Evolutionary conservation across 2,888 invertebrate species (phyloP).

Genomic region (Galerucella pusilla): DNA sequence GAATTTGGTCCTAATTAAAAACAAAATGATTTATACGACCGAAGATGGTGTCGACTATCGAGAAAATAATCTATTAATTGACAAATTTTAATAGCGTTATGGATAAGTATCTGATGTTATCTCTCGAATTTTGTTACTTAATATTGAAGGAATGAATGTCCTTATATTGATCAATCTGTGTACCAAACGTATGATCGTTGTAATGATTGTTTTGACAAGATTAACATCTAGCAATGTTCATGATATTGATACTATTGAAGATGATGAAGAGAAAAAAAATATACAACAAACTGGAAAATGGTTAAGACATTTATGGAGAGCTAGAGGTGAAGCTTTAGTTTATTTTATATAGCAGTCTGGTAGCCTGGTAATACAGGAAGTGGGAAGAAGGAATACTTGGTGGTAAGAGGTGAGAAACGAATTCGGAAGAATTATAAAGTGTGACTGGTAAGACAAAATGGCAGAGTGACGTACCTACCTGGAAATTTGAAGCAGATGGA

Average conservation of each 20-base stretch:
- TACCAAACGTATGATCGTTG: constrained; percentile 5
- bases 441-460: too few relatives aligned
- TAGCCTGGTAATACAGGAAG: too few relatives aligned
- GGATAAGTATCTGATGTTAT: constrained; percentile 25
- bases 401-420: too few relatives aligned
- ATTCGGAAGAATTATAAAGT: too few relatives aligned
- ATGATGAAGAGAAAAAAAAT: too few relatives aligned
- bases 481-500: too few relatives aligned
- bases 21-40: constrained; percentile 42
- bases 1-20: constrained; percentile 43
- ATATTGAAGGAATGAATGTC: constrained; percentile 19
- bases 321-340: too few relatives aligned
- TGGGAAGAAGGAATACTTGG: too few relatives aligned
- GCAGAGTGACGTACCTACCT: too few relatives aligned
- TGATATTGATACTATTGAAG: not conserved
- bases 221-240: not conserved
- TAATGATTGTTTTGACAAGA: constrained; percentile 15
- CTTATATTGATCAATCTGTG: constrained; percentile 7
- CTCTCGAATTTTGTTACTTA: constrained; percentile 6
- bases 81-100: constrained; percentile 41
- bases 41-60: constrained; percentile 42
- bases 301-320: too few relatives aligned
- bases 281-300: too few relatives aligned
- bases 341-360: too few relatives aligned
- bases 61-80: constrained; percentile 41